Evolutionary conservation across 2,888 invertebrate genomes (phyloP).

Genomic region (Ptilodon capucinus): DNA sequence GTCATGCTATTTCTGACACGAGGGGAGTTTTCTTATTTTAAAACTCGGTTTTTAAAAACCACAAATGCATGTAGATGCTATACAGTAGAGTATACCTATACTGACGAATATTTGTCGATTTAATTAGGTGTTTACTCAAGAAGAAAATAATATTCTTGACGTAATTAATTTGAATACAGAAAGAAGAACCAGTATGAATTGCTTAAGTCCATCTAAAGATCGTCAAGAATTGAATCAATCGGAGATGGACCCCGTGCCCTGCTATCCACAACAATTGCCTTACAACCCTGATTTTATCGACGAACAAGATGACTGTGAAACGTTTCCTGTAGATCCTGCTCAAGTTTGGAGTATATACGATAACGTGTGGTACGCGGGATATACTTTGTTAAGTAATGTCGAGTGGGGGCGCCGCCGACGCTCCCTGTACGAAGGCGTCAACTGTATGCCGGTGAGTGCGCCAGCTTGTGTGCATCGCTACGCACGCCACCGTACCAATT

Average conservation of each 20-base stretch:
- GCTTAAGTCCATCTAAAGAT: constrained; percentile 55
- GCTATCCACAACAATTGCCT: constrained; percentile 66
- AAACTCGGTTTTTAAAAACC: constrained; percentile 45
- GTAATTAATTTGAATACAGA: constrained; percentile 6
- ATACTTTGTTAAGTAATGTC: constrained; percentile 46
- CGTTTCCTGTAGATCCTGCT: constrained; percentile 28
- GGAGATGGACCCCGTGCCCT: constrained; percentile 56
- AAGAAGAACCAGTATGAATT: constrained; percentile 58
- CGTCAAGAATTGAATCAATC: constrained; percentile 47
- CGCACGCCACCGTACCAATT: constrained; percentile 50
- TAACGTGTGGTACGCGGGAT: constrained; percentile 40
- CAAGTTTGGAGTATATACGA: constrained; percentile 42
- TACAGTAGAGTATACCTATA: background rate
- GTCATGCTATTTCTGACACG: constrained; percentile 73
- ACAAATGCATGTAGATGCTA: constrained; percentile 9
- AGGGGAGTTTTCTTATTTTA: constrained; percentile 56
- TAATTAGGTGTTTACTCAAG: background rate
- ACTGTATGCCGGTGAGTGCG: constrained; percentile 74
- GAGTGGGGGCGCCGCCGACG: constrained; percentile 61
- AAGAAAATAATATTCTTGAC: background rate
- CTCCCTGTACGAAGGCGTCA: constrained; percentile 76
- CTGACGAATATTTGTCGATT: background rate
- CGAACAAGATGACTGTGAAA: constrained; percentile 42
- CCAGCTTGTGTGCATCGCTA: constrained; percentile 51
- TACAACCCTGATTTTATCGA: constrained; percentile 67